Base-by-base conservation (phyloP, 2,888 invertebrate species). In the Miltochrista miniata region DNA sequence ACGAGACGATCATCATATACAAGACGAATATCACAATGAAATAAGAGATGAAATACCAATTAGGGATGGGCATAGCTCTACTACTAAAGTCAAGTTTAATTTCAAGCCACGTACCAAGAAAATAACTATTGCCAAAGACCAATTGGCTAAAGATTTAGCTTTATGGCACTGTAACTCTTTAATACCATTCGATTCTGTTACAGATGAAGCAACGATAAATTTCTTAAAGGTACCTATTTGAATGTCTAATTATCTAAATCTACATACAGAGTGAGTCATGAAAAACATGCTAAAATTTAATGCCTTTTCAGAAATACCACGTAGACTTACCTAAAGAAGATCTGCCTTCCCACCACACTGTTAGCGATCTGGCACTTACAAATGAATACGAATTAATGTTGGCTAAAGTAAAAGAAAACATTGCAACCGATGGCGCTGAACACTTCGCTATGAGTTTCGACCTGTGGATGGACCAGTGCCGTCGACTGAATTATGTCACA, bases 401-500 rank as follows among this genome's bases (percentile, higher is more conserved):
- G 38, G 7, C 7, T 11, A 38, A 38, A 15, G 38, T 38, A 7
- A 38, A 38, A 18, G 18, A 18, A 38, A 38, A 15, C 0, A 38
- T 38, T 2, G 11, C 38, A 8, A 7, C n/a, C 1, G 38, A 38
- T 38, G 18, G 15, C 7, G 38, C 38, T 38, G 18, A 38, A 15
- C 18, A 38, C 2, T 24, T 24, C n/a, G 50, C 50, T 5, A 24
- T 51, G 10, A 35, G 41, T 13, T 36, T 41, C 9, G 45, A 51
- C 13, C 35, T 40, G 35, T 51, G 50, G 50, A 37, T 41, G 3
- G 50, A 45, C 29, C 30, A 29, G n/a, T 39, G 34, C 35, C 34
- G 45, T 30, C 36, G 14, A 12, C 30, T 45, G n/a, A 45, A 40
- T 39, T 51, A 51, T 18, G 31, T 51, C 12, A 51, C 41, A 29